These are phyloP conservation scores for Meghimatium bilineatum DNA, from an alignment of 2,888 invertebrate species.

Conservation along the genomic window DNA sequence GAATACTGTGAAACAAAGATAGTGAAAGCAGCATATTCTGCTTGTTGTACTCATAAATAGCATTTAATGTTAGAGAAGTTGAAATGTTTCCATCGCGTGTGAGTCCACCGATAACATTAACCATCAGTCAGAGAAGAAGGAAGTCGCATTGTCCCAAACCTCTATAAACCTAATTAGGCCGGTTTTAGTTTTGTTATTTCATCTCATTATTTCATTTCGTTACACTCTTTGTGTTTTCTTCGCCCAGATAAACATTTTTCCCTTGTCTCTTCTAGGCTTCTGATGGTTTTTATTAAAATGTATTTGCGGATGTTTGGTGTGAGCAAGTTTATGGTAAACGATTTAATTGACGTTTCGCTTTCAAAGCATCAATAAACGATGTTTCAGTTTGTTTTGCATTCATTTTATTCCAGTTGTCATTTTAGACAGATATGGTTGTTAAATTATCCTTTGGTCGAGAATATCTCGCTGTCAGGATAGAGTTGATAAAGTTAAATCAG, in stretches of 20 bases:
- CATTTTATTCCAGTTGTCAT: background rate
- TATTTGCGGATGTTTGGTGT: conserved; percentile 29
- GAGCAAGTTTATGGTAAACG: conserved; percentile 32
- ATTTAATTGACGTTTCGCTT: conserved; percentile 32
- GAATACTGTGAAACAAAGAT: conserved; percentile 31
- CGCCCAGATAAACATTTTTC: conserved; percentile 20
- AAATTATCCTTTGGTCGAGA: background rate
- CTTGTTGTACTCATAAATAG: conserved; percentile 38
- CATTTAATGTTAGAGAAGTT: conserved; percentile 30
- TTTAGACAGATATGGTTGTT: background rate
- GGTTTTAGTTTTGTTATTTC: conserved; percentile 43
- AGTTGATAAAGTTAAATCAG: background rate
- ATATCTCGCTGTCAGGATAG: background rate
- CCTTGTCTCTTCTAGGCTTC: background rate
- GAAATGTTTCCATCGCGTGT: conserved; percentile 39
- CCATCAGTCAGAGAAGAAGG: conserved; percentile 27
- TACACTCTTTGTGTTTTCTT: conserved; percentile 32
- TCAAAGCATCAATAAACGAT: conserved; percentile 36
- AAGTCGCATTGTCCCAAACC: conserved; percentile 42
- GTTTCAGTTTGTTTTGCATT: conserved; percentile 3
- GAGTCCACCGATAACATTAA: conserved; percentile 36
- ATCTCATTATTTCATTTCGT: conserved; percentile 40
- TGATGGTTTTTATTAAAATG: conserved; percentile 38
- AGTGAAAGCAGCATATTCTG: conserved; percentile 38
- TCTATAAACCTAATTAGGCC: conserved; percentile 45